Evolutionary conservation across 2,113 vertebrate genomes (phyloP), one percentile per base, ranked within the genome.

Genomic region (Silurus asotus): DNA sequence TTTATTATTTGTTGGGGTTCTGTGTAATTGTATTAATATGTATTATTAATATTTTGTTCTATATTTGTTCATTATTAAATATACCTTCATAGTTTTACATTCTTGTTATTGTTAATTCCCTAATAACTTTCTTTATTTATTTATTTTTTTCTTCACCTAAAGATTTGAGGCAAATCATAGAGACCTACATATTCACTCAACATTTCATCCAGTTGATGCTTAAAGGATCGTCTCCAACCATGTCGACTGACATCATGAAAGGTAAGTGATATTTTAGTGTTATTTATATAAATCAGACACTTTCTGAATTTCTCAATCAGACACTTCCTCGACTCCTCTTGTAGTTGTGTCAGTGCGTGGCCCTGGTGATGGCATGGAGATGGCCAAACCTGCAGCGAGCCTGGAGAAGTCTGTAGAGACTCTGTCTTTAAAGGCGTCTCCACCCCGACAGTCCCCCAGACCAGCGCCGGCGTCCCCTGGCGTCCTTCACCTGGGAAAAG

Each of bases 361-460:
- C 55, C 92, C 97, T 55, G 98, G 98, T 19, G 98, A 99, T 96
- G 98, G 98, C 91, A 99, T 99, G 98, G 98, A 99, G 96, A 99
- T 93, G 0, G 94, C 97, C 85, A 96, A 96, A 86, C 88, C 95
- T 0, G 78, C 89, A 11, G 92, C 90, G 53, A 69, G 91, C 0
- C 78, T 93, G 55, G 97, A 99, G 92, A 87, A 89, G 8, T 82
- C 84, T 5, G 48, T 92, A 9, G 95, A 93, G 65, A 8, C 86
- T 77, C 76, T 17, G 20, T 78, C 89, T 7, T 14, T 93, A 62
- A 94, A 94, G 70, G 70, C 87, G 56, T 85, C 89, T 86, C 90
- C 87, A 1, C 83, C 87, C 23, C 95, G 93, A 89, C 94, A 84
- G 77, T 94, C 92, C 89, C 93, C 95, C 0, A 93, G 92, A 4